phyloP scores from a whole-genome alignment of 64 coral and sea anemone species.

The Actinia tenebrosa region DNA sequence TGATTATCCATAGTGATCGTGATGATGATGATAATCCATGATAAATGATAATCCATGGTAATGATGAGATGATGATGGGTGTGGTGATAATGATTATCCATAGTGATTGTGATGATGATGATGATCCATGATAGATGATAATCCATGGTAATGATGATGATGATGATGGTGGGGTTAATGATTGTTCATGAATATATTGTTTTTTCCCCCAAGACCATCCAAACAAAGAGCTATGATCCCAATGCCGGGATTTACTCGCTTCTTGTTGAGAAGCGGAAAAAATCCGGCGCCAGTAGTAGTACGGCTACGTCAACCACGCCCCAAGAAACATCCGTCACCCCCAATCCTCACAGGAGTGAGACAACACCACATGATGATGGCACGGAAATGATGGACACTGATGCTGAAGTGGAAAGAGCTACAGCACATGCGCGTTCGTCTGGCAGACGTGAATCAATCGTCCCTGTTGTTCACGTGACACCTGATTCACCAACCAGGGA shows the following conservation, averaged over 20 bases:
- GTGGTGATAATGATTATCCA: too few species aligned
- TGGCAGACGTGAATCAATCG: slow-evolving; percentile 47
- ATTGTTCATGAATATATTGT: not conserved
- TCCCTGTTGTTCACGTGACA: slow-evolving; percentile 89
- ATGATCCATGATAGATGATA: too few species aligned
- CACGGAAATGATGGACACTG: slow-evolving; percentile 80
- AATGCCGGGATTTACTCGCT: slow-evolving; percentile 91
- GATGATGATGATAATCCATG: too few species aligned
- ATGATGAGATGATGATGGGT: too few species aligned
- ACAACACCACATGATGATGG: not conserved
- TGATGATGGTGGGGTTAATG: too few species aligned
- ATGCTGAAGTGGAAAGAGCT: slow-evolving; percentile 25
- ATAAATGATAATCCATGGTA: too few species aligned
- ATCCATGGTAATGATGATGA: too few species aligned
- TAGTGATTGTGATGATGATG: too few species aligned
- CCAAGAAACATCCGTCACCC: not conserved
- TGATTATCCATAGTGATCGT: too few species aligned
- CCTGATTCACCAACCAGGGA: slow-evolving; percentile 71
- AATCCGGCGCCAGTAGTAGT: not conserved
- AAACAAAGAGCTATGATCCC: slow-evolving; percentile 79
- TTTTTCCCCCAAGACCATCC: slow-evolving; percentile 62
- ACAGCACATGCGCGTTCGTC: not conserved
- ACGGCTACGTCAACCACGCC: not conserved
- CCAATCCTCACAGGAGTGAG: not conserved
- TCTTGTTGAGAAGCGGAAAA: slow-evolving; percentile 64